Evolutionary conservation across 2,113 vertebrate genomes (phyloP).

Genomic region (Percina caprodes): DNA sequence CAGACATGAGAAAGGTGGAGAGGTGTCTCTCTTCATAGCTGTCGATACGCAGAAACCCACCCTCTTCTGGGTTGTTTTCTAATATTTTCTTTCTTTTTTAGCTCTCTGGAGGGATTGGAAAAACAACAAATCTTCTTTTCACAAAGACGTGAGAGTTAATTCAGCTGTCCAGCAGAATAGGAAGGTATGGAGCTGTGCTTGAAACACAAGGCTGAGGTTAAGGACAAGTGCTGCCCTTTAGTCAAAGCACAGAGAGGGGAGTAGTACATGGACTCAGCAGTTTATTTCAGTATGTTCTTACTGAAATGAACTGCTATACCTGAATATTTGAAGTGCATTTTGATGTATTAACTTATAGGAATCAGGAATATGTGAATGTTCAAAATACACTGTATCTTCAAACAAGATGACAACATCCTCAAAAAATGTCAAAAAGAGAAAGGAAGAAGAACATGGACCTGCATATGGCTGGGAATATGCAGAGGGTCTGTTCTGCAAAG

Average conservation of each 20-base stretch:
- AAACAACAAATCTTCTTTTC: conserved; percentile 11
- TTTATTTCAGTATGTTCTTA: conserved; percentile 11
- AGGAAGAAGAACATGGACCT: no score
- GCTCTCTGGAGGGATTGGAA: conserved; percentile 1
- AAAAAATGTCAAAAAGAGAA: no score
- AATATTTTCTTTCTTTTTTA: neutral
- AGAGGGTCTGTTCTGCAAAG: no score
- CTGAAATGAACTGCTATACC: neutral
- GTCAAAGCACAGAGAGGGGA: conserved; percentile 23
- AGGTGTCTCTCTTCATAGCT: conserved; percentile 28
- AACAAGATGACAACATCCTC: neutral
- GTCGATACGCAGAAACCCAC: conserved; percentile 14
- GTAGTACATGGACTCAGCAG: neutral
- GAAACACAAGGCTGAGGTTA: conserved; percentile 43
- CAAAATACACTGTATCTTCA: no score
- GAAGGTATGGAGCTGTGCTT: neutral
- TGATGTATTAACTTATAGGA: conserved; percentile 7
- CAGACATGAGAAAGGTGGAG: conserved; percentile 69
- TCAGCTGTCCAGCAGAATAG: conserved; percentile 26
- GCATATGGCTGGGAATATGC: no score
- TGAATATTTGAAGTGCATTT: conserved; percentile 23
- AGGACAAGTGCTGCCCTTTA: conserved; percentile 45
- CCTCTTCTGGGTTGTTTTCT: neutral
- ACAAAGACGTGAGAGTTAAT: conserved; percentile 38
- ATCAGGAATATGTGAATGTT: neutral